A percentile compares a stretch with the other conserved stretches of the same genome.
Evolutionary conservation across 2,113 vertebrate genomes (phyloP).

Genomic region (Lepisosteus oculatus): DNA sequence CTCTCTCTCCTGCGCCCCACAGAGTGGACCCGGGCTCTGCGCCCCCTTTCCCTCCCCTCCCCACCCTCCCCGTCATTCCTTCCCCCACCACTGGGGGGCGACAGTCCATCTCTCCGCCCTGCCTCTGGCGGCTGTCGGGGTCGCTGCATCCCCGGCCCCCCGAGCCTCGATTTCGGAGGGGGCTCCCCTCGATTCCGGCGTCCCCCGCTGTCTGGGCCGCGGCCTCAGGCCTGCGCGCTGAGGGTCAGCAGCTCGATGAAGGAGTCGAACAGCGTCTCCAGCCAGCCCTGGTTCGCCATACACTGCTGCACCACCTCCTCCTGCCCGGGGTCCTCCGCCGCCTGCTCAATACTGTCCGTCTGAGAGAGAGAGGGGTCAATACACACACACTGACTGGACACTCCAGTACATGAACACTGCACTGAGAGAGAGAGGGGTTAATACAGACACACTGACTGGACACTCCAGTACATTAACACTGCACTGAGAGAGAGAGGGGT

Average conservation of each 20-base stretch:
- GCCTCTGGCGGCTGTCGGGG: no score
- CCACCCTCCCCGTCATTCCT: slow-evolving; percentile 14
- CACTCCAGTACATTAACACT: no score
- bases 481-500: no score
- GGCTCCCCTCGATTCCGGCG: no score
- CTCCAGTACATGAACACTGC: no score
- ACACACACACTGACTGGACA: no score
- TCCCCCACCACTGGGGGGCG: no score
- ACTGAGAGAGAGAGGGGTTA: no score
- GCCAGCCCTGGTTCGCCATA: slow-evolving; percentile 86
- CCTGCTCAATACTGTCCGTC: slow-evolving; percentile 83
- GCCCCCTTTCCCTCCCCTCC: slow-evolving; percentile 16
- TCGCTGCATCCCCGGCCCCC: no score
- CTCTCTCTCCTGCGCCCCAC: slow-evolving; percentile 4
- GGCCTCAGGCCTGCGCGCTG: slow-evolving; percentile 52
- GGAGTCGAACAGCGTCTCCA: slow-evolving; percentile 81
- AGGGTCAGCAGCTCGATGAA: slow-evolving; percentile 80
- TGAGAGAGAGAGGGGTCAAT: slow-evolving; percentile 23
- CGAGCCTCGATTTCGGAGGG: no score
- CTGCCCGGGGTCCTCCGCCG: slow-evolving; percentile 81
- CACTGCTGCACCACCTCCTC: slow-evolving; percentile 92
- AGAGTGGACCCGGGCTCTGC: slow-evolving; percentile 21
- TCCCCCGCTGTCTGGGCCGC: not conserved
- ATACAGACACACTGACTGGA: no score
- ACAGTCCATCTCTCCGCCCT: no score